These are phyloP conservation scores for Mesopsocus fuscifrons DNA, from an alignment of 2,888 invertebrate genomes.

Conservation along the genomic window DNA sequence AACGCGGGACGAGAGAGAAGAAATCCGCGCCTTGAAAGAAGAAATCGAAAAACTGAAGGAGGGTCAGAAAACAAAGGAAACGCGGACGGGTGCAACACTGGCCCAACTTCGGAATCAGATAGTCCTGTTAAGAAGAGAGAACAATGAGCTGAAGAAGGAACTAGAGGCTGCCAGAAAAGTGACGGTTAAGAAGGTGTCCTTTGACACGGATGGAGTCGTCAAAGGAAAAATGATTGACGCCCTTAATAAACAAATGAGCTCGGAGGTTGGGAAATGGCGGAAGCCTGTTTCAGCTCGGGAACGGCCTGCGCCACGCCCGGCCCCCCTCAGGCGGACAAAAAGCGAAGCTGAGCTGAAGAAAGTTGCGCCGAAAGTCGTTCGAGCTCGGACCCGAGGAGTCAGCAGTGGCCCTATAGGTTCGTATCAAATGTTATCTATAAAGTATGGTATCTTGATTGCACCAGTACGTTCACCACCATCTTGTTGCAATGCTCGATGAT, in stretches of 20 bases:
- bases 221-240: not conserved
- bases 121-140: not conserved
- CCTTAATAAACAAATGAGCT: not conserved
- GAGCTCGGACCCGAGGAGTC: too few species aligned
- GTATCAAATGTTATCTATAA: too few species aligned
- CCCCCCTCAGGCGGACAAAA: not conserved
- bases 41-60: not conserved
- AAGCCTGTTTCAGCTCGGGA: not conserved
- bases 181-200: not conserved
- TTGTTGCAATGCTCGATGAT: too few species aligned
- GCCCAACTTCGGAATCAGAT: not conserved
- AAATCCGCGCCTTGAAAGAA: not conserved
- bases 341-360: not conserved
- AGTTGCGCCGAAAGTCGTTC: too few species aligned
- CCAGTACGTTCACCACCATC: too few species aligned
- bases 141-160: not conserved
- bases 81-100: not conserved
- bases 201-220: not conserved
- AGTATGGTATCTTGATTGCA: too few species aligned
- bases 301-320: not conserved
- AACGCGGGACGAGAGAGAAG: not conserved
- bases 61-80: not conserved
- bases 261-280: not conserved
- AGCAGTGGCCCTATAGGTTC: too few species aligned
- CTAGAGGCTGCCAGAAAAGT: not conserved